phyloP scores from a whole-genome alignment of 2,888 invertebrate genomes.

The Syrphus vitripennis region DNA sequence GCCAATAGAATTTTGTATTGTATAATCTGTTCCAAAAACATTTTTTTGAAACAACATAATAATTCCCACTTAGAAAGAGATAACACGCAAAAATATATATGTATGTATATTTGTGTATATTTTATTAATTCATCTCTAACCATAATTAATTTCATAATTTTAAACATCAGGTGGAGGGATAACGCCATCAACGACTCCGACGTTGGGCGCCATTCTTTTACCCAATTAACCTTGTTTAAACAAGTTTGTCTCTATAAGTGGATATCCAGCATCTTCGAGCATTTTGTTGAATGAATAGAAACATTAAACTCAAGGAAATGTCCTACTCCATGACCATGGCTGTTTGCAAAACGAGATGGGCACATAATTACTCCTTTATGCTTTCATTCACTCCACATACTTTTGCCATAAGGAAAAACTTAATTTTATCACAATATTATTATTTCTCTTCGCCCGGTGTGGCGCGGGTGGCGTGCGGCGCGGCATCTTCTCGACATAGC shows the following conservation, averaged over 20 bases:
- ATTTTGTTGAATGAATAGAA: slow-evolving; percentile 33
- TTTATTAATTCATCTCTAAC: slow-evolving; percentile 6
- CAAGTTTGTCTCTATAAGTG: slow-evolving; percentile 18
- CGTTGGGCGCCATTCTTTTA: slow-evolving; percentile 36
- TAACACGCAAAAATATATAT: background rate
- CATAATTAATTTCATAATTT: background rate
- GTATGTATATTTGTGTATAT: no score
- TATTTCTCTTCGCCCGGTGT: background rate
- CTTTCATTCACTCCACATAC: slow-evolving; percentile 51
- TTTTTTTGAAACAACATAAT: background rate
- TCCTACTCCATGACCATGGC: slow-evolving; percentile 5
- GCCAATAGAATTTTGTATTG: no score
- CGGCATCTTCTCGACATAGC: background rate
- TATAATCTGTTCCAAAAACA: background rate
- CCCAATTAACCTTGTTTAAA: slow-evolving; percentile 41
- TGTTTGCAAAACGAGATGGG: slow-evolving; percentile 32
- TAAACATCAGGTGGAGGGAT: background rate
- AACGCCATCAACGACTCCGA: no score
- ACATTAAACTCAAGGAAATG: slow-evolving; percentile 46
- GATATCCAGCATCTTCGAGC: background rate
- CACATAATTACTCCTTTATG: slow-evolving; percentile 66
- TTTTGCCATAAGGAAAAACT: slow-evolving; percentile 59
- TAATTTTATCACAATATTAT: slow-evolving; percentile 62
- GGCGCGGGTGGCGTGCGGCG: no score
- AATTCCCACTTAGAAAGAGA: background rate